Evolutionary conservation across 2,797 vertebrate genomes (phyloP).

Genomic region (Rhabdophis nuchalis): DNA sequence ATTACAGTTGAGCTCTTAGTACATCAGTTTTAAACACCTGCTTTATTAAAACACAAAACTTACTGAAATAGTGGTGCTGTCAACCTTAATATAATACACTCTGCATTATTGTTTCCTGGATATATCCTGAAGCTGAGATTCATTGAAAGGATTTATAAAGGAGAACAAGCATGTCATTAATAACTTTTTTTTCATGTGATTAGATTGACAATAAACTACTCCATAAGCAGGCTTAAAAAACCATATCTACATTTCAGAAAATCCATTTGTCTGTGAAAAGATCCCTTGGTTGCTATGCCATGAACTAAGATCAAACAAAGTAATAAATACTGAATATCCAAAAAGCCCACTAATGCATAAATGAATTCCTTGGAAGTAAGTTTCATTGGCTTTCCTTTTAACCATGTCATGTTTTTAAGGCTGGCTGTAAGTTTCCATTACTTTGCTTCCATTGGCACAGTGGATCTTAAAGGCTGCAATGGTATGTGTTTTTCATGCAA

Average conservation of each 20-base stretch:
- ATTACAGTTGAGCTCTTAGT: background rate
- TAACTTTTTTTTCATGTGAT: background rate
- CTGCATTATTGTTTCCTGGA: background rate
- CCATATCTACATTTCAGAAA: background rate
- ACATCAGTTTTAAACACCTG: background rate
- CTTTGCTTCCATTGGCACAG: slow-evolving; percentile 17
- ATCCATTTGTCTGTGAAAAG: background rate
- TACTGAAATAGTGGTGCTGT: background rate
- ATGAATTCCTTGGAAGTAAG: background rate
- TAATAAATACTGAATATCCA: background rate
- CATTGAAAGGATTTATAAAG: background rate
- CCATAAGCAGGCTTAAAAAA: background rate
- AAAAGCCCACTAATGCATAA: background rate
- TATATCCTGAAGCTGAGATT: background rate
- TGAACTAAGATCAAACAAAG: background rate
- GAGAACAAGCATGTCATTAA: background rate
- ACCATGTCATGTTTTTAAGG: background rate
- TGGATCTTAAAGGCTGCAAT: no score
- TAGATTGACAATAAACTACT: background rate
- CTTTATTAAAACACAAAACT: background rate
- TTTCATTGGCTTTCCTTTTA: background rate
- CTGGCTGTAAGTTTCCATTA: slow-evolving; percentile 16
- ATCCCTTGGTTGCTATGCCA: background rate
- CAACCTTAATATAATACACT: background rate
- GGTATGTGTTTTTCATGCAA: slow-evolving; percentile 6